Conservation (phyloP, 2,888 invertebrate genomes). For the Sepioteuthis lessoniana region DNA sequence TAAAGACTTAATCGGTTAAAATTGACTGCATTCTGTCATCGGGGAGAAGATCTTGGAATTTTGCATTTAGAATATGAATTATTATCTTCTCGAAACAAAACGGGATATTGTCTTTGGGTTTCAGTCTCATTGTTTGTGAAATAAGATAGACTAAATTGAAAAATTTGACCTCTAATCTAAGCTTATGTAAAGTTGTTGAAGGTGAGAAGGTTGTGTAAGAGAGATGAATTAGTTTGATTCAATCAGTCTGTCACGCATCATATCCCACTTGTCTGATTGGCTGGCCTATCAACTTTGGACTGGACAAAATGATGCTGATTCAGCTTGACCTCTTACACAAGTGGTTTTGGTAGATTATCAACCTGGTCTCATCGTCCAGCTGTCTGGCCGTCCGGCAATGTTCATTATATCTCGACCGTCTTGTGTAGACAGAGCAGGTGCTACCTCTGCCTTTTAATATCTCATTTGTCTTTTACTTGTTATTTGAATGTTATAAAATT, state of each 20-base stretch:
- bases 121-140: neutral
- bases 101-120: neutral
- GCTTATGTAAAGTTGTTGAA: neutral
- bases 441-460: neutral
- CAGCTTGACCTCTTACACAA: neutral
- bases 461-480: neutral
- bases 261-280: neutral
- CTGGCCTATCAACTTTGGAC: neutral
- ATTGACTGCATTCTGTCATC: too few relatives aligned
- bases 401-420: neutral
- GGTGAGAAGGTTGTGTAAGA: neutral
- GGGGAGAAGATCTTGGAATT: too few relatives aligned
- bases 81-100: neutral
- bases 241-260: conserved; percentile 2
- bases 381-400: neutral
- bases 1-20: too few relatives aligned
- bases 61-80: too few relatives aligned
- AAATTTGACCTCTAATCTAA: neutral
- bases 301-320: neutral
- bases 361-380: conserved; percentile 5
- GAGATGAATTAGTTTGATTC: neutral
- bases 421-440: conserved; percentile 33
- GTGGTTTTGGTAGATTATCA: conserved; percentile 20
- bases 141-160: neutral
- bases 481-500: too few relatives aligned